Conservation (phyloP, 2,888 invertebrate species). For the Andricus quercusramuli region DNA sequence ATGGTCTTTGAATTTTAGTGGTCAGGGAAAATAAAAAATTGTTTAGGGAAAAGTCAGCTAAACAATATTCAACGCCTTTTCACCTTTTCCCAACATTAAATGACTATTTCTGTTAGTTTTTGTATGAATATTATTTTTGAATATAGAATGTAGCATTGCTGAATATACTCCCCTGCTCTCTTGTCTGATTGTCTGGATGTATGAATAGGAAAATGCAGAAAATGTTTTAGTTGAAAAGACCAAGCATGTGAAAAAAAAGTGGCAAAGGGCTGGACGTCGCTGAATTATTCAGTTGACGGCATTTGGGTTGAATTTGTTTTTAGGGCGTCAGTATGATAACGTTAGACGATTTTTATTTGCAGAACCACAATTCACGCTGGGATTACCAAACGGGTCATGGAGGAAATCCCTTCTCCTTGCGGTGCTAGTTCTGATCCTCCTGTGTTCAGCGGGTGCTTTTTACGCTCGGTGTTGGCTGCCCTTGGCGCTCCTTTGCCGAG, state of each 20-base stretch:
- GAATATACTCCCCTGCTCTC: background rate
- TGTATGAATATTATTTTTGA: background rate
- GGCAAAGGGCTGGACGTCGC: background rate
- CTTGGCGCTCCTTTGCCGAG: conserved; percentile 79
- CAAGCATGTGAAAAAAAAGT: background rate
- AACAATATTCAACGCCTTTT: no score
- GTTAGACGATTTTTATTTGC: conserved; percentile 51
- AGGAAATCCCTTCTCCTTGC: conserved; percentile 81
- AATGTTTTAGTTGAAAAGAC: background rate
- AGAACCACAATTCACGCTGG: conserved; percentile 71
- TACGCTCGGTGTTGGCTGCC: conserved; percentile 80
- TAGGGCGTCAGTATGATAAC: conserved; percentile 3
- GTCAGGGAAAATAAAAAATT: no score
- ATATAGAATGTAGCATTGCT: background rate
- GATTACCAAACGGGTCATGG: conserved; percentile 78
- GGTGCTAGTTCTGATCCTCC: conserved; percentile 79
- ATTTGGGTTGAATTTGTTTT: conserved; percentile 26
- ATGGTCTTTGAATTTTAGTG: no score
- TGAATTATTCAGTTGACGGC: conserved; percentile 22
- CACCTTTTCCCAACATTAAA: no score
- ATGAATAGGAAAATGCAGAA: conserved; percentile 1
- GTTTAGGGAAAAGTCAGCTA: no score
- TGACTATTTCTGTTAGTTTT: background rate
- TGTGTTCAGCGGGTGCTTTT: conserved; percentile 79
- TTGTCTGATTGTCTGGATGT: background rate